Conservation (phyloP, 1,140 invertebrate species). For the Theocolax elegans region DNA sequence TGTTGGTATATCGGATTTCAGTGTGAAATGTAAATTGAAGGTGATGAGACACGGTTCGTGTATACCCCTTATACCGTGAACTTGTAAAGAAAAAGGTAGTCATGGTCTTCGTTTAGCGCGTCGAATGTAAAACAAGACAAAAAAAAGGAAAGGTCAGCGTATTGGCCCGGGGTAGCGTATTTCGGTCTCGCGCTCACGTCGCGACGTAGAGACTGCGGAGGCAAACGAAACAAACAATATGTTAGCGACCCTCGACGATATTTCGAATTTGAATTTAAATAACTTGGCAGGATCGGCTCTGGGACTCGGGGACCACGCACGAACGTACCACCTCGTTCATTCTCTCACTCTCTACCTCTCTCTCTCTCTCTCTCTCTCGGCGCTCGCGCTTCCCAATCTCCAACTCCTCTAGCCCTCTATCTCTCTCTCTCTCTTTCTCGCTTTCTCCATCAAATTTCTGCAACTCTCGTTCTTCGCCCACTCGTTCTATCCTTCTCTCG, state of each 20-base stretch:
- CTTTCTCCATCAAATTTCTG: conserved; percentile 31
- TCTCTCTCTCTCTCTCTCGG: neutral
- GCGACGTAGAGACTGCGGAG: neutral
- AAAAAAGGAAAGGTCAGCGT: conserved; percentile 17
- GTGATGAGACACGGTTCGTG: no score
- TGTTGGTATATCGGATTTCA: no score
- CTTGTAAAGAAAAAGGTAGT: conserved; percentile 9
- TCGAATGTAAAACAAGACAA: conserved; percentile 5
- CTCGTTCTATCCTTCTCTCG: conserved; percentile 31
- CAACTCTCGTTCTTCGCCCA: conserved; percentile 19
- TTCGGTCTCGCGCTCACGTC: conserved; percentile 8
- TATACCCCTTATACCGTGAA: neutral
- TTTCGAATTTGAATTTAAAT: conserved; percentile 71
- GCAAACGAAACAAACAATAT: conserved; percentile 69
- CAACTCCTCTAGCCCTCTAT: conserved; percentile 22
- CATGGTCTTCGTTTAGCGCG: neutral
- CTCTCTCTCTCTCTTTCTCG: conserved; percentile 26
- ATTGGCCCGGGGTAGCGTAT: conserved; percentile 11
- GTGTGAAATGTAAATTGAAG: no score
- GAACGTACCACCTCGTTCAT: conserved; percentile 42
- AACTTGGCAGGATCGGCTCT: conserved; percentile 69
- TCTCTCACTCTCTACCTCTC: conserved; percentile 41
- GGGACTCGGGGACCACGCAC: conserved; percentile 67
- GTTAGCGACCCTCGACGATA: conserved; percentile 67
- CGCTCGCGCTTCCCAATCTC: conserved; percentile 38